These are phyloP conservation scores for Andricus grossulariae DNA, from an alignment of 1,140 invertebrate genomes.

Conservation along the genomic window DNA sequence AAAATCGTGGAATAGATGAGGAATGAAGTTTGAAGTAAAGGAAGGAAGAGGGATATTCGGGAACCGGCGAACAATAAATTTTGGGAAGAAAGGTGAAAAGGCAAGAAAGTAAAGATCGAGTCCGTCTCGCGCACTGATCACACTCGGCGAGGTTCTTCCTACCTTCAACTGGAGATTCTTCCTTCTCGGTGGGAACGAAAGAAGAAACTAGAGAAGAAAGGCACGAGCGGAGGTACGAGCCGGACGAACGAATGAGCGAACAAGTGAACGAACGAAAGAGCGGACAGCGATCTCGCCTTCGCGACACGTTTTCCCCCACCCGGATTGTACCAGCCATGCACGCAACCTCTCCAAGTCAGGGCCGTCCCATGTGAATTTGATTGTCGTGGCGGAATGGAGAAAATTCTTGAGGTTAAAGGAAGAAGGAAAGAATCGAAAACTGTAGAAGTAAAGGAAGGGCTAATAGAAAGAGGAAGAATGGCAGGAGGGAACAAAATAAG, in stretches of 20 bases:
- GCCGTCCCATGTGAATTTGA: slow-evolving; percentile 25
- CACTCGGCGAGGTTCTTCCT: slow-evolving; percentile 23
- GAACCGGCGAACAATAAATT: not conserved
- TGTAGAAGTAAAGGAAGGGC: not conserved
- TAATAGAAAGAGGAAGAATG: not conserved
- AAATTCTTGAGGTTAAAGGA: not conserved
- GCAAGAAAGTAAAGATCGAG: not conserved
- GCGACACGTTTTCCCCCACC: slow-evolving; percentile 56
- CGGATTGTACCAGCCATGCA: slow-evolving; percentile 14
- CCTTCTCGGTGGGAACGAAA: slow-evolving; percentile 21
- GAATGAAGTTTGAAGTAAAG: not conserved
- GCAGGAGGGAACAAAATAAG: not conserved
- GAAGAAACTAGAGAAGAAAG: slow-evolving; percentile 29
- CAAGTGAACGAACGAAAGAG: slow-evolving; percentile 54
- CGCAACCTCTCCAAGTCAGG: slow-evolving; percentile 28
- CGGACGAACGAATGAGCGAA: slow-evolving; percentile 45
- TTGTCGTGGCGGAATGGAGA: not conserved
- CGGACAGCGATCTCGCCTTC: slow-evolving; percentile 55
- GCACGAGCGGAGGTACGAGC: slow-evolving; percentile 30
- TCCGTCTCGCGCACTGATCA: slow-evolving; percentile 18
- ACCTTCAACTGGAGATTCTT: slow-evolving; percentile 18
- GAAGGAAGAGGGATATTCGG: not conserved
- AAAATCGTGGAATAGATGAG: not conserved
- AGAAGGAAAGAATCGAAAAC: not conserved
- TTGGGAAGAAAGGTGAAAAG: not conserved